Conservation (phyloP, 2,797 vertebrate genomes). For the Galago senegalensis region DNA sequence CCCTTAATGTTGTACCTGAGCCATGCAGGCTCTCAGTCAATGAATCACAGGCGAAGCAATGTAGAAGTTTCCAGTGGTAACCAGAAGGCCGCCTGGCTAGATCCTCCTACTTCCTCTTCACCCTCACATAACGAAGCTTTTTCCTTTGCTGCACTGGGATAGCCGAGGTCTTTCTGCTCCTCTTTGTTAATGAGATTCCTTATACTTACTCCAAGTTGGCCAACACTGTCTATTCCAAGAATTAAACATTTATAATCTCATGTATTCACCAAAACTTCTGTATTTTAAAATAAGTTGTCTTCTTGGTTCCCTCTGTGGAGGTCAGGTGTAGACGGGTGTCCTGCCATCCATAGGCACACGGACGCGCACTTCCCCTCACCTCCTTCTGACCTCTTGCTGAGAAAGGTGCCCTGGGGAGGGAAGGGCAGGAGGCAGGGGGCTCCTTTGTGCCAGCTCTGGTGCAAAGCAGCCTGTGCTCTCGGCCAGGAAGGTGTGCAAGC, state of each 20-base stretch:
- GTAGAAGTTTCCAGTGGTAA: not conserved
- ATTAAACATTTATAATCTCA: constrained; percentile 25
- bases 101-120: not conserved
- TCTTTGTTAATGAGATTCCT: constrained; percentile 3
- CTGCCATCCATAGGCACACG: not conserved
- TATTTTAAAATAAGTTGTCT: not conserved
- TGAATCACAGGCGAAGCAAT: not conserved
- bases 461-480: not conserved
- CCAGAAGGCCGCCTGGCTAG: not conserved
- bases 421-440: not conserved
- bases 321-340: not conserved
- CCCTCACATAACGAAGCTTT: not conserved
- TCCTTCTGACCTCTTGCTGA: not conserved
- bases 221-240: not conserved
- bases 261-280: not conserved
- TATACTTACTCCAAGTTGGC: not conserved
- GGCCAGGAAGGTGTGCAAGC: not conserved
- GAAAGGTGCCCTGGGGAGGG: not conserved
- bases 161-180: not conserved
- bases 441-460: not conserved
- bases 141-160: not conserved
- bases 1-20: not conserved
- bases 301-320: not conserved
- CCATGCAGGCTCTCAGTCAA: not conserved
- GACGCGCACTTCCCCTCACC: too few relatives aligned